Evolutionary conservation across 2,888 invertebrate species (phyloP), one percentile per base, ranked within the genome.

Genomic region (Stenodera caucasica): DNA sequence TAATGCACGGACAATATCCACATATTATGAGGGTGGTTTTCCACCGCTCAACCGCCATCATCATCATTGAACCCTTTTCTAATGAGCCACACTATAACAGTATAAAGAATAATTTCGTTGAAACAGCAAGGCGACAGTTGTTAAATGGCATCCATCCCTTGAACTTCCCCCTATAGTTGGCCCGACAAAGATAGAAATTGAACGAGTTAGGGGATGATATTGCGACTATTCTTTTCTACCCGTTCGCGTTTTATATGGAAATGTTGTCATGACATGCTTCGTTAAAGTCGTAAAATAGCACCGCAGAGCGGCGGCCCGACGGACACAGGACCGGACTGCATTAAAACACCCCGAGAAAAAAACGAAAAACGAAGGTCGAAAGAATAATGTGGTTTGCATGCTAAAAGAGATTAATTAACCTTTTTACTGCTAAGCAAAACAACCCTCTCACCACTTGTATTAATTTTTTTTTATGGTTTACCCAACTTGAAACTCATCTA

Each of bases 261-360:
- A 75, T 72, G 72, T 70, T 69, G 72, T 70, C 72, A 70, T 74
- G 79, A 77, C 78, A 78, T 76, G 79, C 76, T 78, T 78, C 79
- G 79, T 79, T 79, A 77, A 76, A 78, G 75, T 73, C 78, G 76
- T 77, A 77, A 78, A 77, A 77, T 78, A 78, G 75, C 77, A 69
- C 75, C 76, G 73, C 71, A 70, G 70, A 70, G 70, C 45, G 45
- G n/a, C 45, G 45, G 21, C 72, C 73, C 71, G 70, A 74, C 45
- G 23, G 12, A 45, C 21, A 74, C 75, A 77, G 77, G 76, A 74
- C 69, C 75, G 77, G 76, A 74, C 76, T 76, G 75, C 74, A 76
- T 75, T 75, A 76, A 76, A 45, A 21, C 18, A 1, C 18, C 4
- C 32, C 8, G 7, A 32, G 2, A 11, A 32, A 32, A 32, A 32